Evolutionary conservation across 2,797 vertebrate species (phyloP).

Genomic region (Triplophysa yarkandensis): DNA sequence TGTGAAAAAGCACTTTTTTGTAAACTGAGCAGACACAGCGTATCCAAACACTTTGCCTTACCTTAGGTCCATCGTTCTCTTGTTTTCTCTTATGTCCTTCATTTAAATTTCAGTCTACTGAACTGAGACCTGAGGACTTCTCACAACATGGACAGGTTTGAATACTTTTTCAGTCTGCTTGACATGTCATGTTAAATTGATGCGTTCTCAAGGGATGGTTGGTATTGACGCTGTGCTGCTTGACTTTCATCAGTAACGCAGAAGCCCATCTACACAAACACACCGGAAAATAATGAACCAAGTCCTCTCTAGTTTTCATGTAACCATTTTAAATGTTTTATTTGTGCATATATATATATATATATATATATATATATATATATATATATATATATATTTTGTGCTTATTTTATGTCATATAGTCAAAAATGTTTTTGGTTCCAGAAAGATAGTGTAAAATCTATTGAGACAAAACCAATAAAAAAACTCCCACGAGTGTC

Average conservation of each 20-base stretch:
- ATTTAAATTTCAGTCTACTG: constrained; percentile 56
- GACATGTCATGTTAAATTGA: constrained; percentile 42
- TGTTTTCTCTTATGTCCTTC: constrained; percentile 62
- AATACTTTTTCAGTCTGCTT: constrained; percentile 39
- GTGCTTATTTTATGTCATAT: constrained; percentile 71
- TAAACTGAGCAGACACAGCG: constrained; percentile 73
- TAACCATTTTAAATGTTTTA: constrained; percentile 67
- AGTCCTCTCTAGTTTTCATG: constrained; percentile 60
- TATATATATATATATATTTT: too few species aligned
- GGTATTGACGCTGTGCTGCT: constrained; percentile 45
- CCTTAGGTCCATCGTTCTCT: constrained; percentile 74
- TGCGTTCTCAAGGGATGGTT: constrained; percentile 38
- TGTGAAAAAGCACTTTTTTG: constrained; percentile 72
- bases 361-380: too few species aligned
- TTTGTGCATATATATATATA: constrained; percentile 74
- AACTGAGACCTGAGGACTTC: constrained; percentile 43
- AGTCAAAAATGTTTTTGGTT: constrained; percentile 76
- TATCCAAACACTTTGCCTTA: constrained; percentile 80
- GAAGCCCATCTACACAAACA: constrained; percentile 48
- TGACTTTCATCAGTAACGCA: constrained; percentile 56
- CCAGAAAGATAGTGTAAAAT: constrained; percentile 77
- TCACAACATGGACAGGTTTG: constrained; percentile 50
- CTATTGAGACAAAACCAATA: constrained; percentile 76
- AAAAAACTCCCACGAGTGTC: constrained; percentile 71
- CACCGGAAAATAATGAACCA: constrained; percentile 35